Base-by-base conservation (phyloP, 2,113 vertebrate species). In the Cephalopterus ornatus region DNA sequence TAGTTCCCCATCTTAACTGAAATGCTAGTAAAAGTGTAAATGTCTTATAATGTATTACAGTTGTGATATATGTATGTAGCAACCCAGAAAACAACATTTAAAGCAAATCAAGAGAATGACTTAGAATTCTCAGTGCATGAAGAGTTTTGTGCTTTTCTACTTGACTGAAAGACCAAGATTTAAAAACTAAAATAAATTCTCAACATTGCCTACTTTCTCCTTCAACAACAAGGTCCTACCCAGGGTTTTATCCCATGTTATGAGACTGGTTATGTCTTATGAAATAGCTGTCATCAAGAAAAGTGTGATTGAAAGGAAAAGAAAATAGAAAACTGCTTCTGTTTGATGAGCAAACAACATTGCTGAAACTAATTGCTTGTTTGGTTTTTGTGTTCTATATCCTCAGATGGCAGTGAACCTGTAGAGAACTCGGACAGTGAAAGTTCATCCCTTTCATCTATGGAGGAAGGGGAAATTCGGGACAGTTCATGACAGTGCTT, bases 401-500 rank as follows among this genome's bases (percentile, higher is more conserved):
- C 46, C 75, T 85, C 91, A 98, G 98, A 97, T 96, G 95, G 93
- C 96, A 93, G 63, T 94, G 97, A 97, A 94, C 81, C 95, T 91
- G 76, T 94, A 74, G 91, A 96, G 89, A 96, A 92, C 55, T 81
- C 85, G 26, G 92, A 90, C 81, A 89, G 14, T 88, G 97, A 96
- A 96, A 94, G 88, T 56, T 97, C 94, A 80, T 93, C 89, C 52
- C 89, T 95, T 95, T 96, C 97, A 56, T 94, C 96, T 79, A 16
- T 95, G 75, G 97, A 98, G 97, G 97, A 97, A 93, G 96, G 93
- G 71, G 97, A 97, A 95, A 95, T 95, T 80, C 96, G 85, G 61
- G 97, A 97, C 39, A 95, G 53, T 79, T 88, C 53, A 52, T 97
- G 92, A 97, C 14, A 19, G 62, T 63, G 65, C 66, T 79, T 71